Evolutionary conservation across 2,113 vertebrate species (phyloP).

Genomic region (Tragelaphus scriptus): DNA sequence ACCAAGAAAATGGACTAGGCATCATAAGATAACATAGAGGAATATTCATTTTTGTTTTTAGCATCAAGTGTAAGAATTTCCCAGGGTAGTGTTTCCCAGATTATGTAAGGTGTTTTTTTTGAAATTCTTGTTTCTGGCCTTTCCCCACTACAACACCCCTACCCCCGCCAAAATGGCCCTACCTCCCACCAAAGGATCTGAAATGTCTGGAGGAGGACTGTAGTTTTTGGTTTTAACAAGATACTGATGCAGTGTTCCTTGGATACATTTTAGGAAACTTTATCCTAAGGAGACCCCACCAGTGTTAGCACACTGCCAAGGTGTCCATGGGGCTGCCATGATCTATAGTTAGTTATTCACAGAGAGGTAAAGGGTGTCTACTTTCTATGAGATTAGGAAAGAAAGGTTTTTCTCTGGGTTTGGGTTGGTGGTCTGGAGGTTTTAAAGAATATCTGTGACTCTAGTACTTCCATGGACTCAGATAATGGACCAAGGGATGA

Average conservation of each 20-base stretch:
- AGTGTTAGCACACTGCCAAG: not conserved
- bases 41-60: not conserved
- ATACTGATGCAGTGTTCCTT: not conserved
- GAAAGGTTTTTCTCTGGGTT: not conserved
- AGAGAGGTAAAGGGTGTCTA: not conserved
- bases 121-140: not conserved
- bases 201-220: not conserved
- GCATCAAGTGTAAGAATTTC: not conserved
- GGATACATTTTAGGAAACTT: not conserved
- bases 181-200: not conserved
- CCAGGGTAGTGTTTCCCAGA: not conserved
- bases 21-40: not conserved
- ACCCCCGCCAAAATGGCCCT: not conserved
- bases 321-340: not conserved
- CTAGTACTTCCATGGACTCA: not conserved
- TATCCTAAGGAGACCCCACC: not conserved
- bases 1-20: not conserved
- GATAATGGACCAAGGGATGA: not conserved
- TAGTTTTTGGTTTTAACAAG: not conserved
- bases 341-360: not conserved
- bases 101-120: not conserved
- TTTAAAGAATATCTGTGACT: not conserved
- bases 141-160: not conserved
- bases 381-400: not conserved
- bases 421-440: not conserved